Conservation (phyloP, 2,888 invertebrate species). For the Archips xylosteana region DNA sequence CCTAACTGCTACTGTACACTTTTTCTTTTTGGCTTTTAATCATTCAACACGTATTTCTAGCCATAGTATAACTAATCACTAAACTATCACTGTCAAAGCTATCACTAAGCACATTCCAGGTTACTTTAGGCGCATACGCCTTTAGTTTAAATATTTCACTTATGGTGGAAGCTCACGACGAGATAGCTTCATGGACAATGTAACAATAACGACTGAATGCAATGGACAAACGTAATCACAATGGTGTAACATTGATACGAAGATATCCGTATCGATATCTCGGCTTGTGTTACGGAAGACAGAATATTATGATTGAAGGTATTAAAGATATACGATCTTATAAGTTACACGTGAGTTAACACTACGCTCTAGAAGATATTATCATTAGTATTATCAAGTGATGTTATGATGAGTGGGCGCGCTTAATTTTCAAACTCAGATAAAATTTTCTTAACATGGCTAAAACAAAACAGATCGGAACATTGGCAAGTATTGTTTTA, state of each 20-base stretch:
- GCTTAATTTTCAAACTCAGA: neutral
- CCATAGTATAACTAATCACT: no score
- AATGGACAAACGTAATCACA: conserved; percentile 36
- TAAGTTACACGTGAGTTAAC: conserved; percentile 33
- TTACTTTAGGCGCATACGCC: neutral
- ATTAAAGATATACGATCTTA: conserved; percentile 37
- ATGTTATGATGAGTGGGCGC: neutral
- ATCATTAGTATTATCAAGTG: neutral
- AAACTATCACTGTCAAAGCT: neutral
- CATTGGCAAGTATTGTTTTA: neutral
- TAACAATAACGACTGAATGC: conserved; percentile 48
- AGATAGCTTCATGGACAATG: conserved; percentile 44
- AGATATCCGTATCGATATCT: conserved; percentile 49
- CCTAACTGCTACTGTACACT: neutral
- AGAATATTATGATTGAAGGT: conserved; percentile 41
- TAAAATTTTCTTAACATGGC: neutral
- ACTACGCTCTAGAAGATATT: conserved; percentile 31
- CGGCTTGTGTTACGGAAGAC: conserved; percentile 49
- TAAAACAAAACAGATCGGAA: neutral
- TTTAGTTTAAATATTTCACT: neutral
- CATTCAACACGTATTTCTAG: neutral
- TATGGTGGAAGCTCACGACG: conserved; percentile 1
- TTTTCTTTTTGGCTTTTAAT: neutral
- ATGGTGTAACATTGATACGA: conserved; percentile 45
- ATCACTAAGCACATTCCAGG: neutral